Evolutionary conservation across 2,888 invertebrate species (phyloP).

Genomic region (Ferdinandea cuprea): DNA sequence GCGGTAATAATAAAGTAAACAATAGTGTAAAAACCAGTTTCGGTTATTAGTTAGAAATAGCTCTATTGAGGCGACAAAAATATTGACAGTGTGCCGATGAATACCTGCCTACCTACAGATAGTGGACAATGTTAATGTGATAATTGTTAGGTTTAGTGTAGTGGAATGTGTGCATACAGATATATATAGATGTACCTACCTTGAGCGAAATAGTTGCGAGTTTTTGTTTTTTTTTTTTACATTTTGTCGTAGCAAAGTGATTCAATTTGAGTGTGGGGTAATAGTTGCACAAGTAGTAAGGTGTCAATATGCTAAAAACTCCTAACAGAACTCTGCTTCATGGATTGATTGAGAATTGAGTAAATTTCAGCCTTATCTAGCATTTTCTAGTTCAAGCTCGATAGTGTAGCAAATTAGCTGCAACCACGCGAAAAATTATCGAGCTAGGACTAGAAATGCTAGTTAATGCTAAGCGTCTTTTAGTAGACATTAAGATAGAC

Average conservation of each 20-base stretch:
- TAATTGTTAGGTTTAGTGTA: slow-evolving; percentile 57
- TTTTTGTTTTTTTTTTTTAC: neutral
- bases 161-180: slow-evolving; percentile 22
- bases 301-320: too few relatives aligned
- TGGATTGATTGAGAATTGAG: neutral
- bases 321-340: too few relatives aligned
- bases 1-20: slow-evolving; percentile 8
- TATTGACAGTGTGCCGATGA: slow-evolving; percentile 11
- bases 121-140: slow-evolving; percentile 53
- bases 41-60: neutral
- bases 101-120: too few relatives aligned
- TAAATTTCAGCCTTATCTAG: neutral
- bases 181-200: slow-evolving; percentile 3
- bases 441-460: neutral
- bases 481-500: too few relatives aligned
- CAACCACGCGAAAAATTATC: neutral
- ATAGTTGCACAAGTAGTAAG: too few relatives aligned
- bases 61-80: slow-evolving; percentile 6
- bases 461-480: too few relatives aligned
- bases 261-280: too few relatives aligned
- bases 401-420: neutral
- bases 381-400: neutral
- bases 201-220: neutral
- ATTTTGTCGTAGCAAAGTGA: too few relatives aligned
- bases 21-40: slow-evolving; percentile 34